Evolutionary conservation across 2,113 vertebrate species (phyloP).

Genomic region (Pseudorectes ferrugineus): DNA sequence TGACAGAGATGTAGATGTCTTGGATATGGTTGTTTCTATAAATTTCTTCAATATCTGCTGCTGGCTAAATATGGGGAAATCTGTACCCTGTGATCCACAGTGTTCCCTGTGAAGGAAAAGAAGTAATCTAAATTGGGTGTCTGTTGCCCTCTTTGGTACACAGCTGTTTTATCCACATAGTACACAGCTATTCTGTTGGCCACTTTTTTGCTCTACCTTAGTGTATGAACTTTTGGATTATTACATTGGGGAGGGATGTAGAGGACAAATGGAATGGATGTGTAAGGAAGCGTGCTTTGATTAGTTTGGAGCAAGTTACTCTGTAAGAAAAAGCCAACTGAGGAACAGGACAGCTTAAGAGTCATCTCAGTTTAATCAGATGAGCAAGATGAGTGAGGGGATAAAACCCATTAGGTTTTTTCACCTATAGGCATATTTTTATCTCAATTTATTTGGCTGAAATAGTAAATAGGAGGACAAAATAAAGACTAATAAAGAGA

Average conservation of each 20-base stretch:
- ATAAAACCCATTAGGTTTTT: background rate
- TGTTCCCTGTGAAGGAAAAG: background rate
- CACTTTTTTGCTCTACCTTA: background rate
- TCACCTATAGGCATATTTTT: background rate
- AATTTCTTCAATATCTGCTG: background rate
- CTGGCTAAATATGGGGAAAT: background rate
- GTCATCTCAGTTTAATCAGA: background rate
- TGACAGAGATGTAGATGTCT: background rate
- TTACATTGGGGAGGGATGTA: background rate
- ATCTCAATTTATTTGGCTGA: background rate
- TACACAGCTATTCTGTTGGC: background rate
- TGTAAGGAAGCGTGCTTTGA: background rate
- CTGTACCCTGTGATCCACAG: background rate
- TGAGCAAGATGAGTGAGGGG: background rate
- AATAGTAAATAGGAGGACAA: background rate
- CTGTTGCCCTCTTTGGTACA: background rate
- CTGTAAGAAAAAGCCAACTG: background rate
- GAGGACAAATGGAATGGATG: background rate
- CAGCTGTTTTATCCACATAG: too few species aligned
- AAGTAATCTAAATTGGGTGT: background rate
- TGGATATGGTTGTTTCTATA: background rate
- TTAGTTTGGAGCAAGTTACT: background rate
- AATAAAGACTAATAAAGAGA: background rate
- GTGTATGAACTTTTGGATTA: background rate
- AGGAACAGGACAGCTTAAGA: background rate